phyloP scores from a whole-genome alignment of 2,888 invertebrate genomes.

The Dysmachus trigonus region DNA sequence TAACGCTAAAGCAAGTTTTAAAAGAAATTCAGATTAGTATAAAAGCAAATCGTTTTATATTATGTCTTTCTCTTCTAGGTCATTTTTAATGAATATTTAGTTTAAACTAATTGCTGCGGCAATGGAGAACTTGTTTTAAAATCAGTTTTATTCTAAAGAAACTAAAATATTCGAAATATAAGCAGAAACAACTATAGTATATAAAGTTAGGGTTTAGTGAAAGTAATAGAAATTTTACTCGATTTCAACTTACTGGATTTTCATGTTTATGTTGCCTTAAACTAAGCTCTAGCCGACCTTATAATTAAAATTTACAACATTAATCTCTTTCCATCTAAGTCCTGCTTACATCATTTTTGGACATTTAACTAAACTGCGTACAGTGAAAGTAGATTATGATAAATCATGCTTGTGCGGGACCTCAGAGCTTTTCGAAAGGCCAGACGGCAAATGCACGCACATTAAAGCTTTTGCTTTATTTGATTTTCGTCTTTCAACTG shows the following conservation, averaged over 20 bases:
- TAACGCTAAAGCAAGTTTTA: too few relatives aligned
- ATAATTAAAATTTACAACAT: neutral
- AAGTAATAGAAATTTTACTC: neutral
- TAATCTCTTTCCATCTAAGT: neutral
- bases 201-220: too few relatives aligned
- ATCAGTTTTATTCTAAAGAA: neutral
- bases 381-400: neutral
- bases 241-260: neutral
- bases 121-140: too few relatives aligned
- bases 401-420: neutral
- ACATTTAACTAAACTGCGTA: neutral
- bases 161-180: neutral
- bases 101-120: too few relatives aligned
- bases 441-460: neutral
- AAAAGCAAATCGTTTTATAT: too few relatives aligned
- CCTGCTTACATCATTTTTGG: neutral
- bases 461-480: neutral
- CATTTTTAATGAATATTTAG: too few relatives aligned
- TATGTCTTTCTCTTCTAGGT: too few relatives aligned
- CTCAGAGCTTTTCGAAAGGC: neutral
- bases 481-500: neutral
- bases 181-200: neutral
- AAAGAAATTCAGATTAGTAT: too few relatives aligned
- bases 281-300: neutral
- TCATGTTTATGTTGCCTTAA: neutral